These are phyloP conservation scores for Platalea minor DNA, from an alignment of 2,797 vertebrate genomes.

Conservation along the genomic window DNA sequence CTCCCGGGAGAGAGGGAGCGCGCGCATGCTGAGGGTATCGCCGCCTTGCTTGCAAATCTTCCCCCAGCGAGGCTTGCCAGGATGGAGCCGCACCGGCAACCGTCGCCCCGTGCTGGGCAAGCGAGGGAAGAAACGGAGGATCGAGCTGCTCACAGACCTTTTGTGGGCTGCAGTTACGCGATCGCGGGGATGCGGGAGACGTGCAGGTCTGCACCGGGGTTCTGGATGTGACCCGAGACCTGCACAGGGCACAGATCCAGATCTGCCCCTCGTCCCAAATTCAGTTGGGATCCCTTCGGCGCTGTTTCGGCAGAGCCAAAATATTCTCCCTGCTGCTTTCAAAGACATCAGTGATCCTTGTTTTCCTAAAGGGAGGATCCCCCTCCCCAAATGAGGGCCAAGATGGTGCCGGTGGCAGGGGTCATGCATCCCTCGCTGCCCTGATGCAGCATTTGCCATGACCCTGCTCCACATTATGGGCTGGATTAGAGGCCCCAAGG, in stretches of 20 bases:
- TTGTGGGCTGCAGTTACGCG: accelerated
- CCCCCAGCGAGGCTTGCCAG: neutral
- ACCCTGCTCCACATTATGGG: neutral
- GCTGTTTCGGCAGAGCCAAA: accelerated
- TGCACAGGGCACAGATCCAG: accelerated
- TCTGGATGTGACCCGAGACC: accelerated
- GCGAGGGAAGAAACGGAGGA: neutral
- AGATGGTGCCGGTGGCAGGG: neutral
- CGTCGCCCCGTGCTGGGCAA: accelerated
- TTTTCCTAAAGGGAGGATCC: neutral
- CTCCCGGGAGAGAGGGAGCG: conserved; percentile 45
- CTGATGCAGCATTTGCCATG: neutral
- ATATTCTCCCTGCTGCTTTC: neutral
- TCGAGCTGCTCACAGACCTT: accelerated
- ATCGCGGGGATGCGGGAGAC: accelerated
- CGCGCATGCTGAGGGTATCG: neutral
- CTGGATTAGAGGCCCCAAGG: neutral
- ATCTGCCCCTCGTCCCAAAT: neutral
- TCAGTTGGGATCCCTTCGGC: accelerated
- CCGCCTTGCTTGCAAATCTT: neutral
- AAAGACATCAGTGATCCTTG: accelerated
- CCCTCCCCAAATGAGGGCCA: accelerated
- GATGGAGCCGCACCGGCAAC: neutral
- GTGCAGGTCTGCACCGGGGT: accelerated
- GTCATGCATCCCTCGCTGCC: neutral